Percentiles rank a stretch among this genome's conserved stretches.
Conservation (phyloP, 2,113 vertebrate genomes). For the Calonectris borealis region DNA sequence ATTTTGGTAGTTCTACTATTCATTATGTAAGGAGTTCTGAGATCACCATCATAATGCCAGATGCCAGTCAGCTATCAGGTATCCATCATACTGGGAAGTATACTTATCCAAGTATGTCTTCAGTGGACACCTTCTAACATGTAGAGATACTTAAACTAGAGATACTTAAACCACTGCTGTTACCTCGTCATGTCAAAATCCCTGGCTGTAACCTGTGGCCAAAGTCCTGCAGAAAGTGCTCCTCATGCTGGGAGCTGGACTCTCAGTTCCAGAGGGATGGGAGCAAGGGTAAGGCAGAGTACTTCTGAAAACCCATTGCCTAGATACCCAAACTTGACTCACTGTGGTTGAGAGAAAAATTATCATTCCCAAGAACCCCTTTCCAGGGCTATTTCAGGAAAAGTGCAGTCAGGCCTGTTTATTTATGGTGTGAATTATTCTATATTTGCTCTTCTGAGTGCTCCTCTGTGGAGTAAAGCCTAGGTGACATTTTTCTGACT, state of each 20-base stretch:
- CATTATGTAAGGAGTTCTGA: background rate
- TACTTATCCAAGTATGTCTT: background rate
- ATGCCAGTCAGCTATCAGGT: background rate
- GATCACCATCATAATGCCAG: background rate
- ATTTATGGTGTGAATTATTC: background rate
- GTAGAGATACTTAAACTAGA: background rate
- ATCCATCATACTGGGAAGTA: background rate
- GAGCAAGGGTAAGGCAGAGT: background rate
- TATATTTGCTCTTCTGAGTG: background rate
- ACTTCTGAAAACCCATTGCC: background rate
- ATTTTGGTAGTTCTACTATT: background rate
- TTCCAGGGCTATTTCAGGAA: background rate
- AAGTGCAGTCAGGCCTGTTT: background rate
- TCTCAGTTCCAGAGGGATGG: background rate
- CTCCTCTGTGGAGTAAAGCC: background rate
- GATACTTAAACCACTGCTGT: background rate
- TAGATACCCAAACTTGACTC: background rate
- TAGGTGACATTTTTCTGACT: background rate
- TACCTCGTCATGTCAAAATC: background rate
- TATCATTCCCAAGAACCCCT: background rate
- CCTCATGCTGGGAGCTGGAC: background rate
- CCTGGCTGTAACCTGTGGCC: background rate
- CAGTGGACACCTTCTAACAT: background rate
- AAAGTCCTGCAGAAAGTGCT: background rate
- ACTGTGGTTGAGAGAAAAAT: background rate